phyloP scores from a whole-genome alignment of 2,113 vertebrate genomes.

The Probosciger aterrimus region DNA sequence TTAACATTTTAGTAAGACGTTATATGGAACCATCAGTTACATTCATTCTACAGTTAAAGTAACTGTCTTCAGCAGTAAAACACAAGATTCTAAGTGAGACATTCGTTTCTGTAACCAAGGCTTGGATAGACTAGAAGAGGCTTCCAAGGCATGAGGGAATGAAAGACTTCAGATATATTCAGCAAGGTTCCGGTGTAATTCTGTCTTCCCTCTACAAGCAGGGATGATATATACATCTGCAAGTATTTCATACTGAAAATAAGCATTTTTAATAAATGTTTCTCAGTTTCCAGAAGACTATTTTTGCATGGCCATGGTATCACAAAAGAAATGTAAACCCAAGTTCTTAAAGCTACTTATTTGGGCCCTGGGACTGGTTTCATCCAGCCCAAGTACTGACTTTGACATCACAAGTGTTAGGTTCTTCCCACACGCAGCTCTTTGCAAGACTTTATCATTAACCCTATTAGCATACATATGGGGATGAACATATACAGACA shows the following conservation, averaged over 20 bases:
- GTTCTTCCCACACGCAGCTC: neutral
- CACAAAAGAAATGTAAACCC: neutral
- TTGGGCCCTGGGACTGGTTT: neutral
- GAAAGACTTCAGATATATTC: neutral
- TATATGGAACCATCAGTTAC: neutral
- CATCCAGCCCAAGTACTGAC: neutral
- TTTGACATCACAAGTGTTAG: neutral
- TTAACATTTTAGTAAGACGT: neutral
- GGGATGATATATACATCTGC: neutral
- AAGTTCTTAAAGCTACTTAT: neutral
- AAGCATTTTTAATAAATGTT: neutral
- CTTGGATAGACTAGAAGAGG: neutral
- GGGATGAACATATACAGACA: neutral
- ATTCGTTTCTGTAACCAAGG: neutral
- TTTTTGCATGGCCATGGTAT: neutral
- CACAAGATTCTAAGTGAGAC: neutral
- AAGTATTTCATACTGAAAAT: neutral
- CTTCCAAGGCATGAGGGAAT: neutral
- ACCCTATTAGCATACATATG: neutral
- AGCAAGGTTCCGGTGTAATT: neutral
- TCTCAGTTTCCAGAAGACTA: neutral
- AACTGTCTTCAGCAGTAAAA: neutral
- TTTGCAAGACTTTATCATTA: neutral
- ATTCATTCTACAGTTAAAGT: neutral
- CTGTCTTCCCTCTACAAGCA: neutral